Evolutionary conservation across 2,113 vertebrate genomes (phyloP).

Genomic region (Anthoscopus minutus): DNA sequence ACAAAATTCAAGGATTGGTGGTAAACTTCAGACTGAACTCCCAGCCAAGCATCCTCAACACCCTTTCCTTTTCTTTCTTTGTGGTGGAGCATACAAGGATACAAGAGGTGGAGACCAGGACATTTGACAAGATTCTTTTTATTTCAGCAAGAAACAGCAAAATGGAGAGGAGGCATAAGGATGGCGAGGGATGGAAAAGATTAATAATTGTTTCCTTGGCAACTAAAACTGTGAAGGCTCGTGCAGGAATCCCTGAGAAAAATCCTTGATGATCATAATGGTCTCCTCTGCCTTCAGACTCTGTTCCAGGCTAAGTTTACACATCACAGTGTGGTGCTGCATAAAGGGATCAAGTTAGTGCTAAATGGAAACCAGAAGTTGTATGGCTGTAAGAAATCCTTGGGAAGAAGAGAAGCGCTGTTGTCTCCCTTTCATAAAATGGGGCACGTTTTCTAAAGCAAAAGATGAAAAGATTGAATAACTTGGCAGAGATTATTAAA

Average conservation of each 20-base stretch:
- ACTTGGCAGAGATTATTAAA: neutral
- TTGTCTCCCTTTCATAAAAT: neutral
- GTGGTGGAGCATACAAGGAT: neutral
- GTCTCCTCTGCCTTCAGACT: slow-evolving; percentile 4
- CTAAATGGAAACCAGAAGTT: slow-evolving; percentile 30
- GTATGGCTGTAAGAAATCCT: neutral
- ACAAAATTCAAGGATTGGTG: neutral
- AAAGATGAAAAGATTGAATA: neutral
- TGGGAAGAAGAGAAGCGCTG: neutral
- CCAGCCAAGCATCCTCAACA: neutral
- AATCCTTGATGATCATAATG: slow-evolving; percentile 15
- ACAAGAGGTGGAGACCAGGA: neutral
- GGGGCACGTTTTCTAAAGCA: neutral
- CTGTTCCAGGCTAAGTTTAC: slow-evolving; percentile 18
- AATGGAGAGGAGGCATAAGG: neutral
- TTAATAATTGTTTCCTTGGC: slow-evolving; percentile 52
- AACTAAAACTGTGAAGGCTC: slow-evolving; percentile 5
- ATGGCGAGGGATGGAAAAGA: slow-evolving; percentile 16
- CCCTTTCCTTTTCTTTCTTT: neutral
- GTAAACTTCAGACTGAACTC: neutral
- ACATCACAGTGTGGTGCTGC: neutral
- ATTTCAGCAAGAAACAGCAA: neutral
- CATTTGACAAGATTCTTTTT: neutral
- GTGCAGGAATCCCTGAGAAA: slow-evolving; percentile 32
- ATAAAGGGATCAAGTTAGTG: neutral